A percentile compares a stretch with the other conserved stretches of the same genome.
phyloP scores from a whole-genome alignment of 2,113 vertebrate genomes.

The Chaetops frenatus region DNA sequence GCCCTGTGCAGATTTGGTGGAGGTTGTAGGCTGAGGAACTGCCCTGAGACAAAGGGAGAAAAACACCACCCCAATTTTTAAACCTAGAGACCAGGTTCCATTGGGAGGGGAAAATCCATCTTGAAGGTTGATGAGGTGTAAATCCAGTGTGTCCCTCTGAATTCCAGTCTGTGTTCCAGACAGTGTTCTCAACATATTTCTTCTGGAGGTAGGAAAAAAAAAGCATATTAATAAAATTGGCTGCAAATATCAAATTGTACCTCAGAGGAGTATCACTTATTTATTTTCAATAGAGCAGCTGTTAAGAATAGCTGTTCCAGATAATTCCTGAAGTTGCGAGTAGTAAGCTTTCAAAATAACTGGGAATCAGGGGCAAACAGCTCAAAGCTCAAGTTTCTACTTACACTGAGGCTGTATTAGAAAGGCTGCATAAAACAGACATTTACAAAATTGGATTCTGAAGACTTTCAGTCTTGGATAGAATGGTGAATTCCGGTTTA shows the following conservation, averaged over 20 bases:
- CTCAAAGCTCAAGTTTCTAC: not conserved
- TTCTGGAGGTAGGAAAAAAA: not conserved
- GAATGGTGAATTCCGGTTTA: not conserved
- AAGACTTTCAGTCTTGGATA: not conserved
- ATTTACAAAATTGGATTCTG: not conserved
- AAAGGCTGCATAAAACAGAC: not conserved
- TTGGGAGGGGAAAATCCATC: not conserved
- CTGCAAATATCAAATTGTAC: not conserved
- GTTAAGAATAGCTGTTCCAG: not conserved
- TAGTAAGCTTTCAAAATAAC: not conserved
- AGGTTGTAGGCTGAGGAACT: not conserved
- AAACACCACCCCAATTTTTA: accelerated
- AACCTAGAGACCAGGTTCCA: not conserved
- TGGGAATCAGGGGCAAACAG: not conserved
- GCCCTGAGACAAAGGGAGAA: not conserved
- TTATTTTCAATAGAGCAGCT: not conserved
- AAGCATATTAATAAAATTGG: accelerated
- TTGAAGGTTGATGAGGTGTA: not conserved
- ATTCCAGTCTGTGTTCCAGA: not conserved
- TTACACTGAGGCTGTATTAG: not conserved
- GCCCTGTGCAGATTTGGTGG: not conserved
- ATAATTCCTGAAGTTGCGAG: not conserved
- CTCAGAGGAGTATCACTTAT: not conserved
- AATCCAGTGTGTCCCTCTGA: not conserved
- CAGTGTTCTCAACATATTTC: not conserved